Evolutionary conservation across 2,113 vertebrate genomes (phyloP).

Genomic region (Procavia capensis): DNA sequence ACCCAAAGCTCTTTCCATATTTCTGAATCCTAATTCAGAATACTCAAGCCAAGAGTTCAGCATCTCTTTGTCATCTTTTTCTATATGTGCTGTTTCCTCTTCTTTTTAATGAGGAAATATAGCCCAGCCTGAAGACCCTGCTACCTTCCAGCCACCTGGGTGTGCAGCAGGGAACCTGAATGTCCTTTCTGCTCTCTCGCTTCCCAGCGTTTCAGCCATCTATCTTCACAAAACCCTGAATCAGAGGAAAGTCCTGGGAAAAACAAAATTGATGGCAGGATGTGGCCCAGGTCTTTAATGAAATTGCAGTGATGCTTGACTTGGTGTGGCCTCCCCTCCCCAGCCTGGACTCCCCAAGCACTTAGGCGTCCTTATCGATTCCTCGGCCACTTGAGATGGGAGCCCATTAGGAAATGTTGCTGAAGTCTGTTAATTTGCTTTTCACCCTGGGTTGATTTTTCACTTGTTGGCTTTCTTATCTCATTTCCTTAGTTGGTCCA

Average conservation of each 20-base stretch:
- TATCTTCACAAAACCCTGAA: not conserved
- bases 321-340: not conserved
- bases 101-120: not conserved
- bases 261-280: not conserved
- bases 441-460: not conserved
- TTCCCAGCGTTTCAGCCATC: not conserved
- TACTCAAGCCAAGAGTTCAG: not conserved
- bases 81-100: not conserved
- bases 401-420: not conserved
- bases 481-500: constrained; percentile 28
- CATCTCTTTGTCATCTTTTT: not conserved
- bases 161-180: not conserved
- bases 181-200: not conserved
- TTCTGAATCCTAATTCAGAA: not conserved
- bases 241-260: constrained; percentile 33
- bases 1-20: not conserved
- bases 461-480: constrained; percentile 38
- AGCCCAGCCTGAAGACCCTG: not conserved
- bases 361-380: not conserved
- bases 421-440: constrained; percentile 16
- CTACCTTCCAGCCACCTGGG: not conserved
- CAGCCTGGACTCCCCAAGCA: not conserved
- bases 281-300: not conserved
- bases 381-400: not conserved
- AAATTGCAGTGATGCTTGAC: not conserved